phyloP scores from a whole-genome alignment of 2,113 vertebrate genomes.

The Empidonax alnorum region DNA sequence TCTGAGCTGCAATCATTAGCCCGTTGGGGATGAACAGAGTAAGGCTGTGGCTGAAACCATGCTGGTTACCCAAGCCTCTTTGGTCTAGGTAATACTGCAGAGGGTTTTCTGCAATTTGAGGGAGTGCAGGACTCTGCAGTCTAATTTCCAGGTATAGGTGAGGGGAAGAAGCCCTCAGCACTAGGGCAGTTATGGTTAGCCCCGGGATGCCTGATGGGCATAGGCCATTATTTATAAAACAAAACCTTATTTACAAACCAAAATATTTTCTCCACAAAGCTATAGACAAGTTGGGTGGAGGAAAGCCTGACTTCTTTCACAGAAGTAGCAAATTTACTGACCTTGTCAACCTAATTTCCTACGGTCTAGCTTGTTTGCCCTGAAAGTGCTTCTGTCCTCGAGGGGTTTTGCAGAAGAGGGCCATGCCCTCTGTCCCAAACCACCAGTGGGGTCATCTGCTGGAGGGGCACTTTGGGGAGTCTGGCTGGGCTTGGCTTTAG shows the following conservation, averaged over 20 bases:
- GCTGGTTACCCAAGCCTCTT: neutral
- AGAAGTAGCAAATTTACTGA: neutral
- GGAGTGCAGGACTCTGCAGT: neutral
- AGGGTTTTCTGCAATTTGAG: neutral
- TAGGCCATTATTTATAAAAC: neutral
- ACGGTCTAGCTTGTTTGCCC: fast-evolving
- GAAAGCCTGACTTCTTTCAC: neutral
- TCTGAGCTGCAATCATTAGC: neutral
- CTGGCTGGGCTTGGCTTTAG: neutral
- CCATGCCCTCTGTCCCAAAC: neutral
- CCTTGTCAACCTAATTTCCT: fast-evolving
- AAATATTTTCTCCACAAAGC: neutral
- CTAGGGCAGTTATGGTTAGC: fast-evolving
- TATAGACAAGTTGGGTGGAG: neutral
- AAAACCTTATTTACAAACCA: neutral
- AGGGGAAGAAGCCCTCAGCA: neutral
- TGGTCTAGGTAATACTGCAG: neutral
- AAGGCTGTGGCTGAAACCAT: fast-evolving
- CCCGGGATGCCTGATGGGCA: fast-evolving
- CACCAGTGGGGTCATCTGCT: neutral
- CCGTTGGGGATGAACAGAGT: fast-evolving
- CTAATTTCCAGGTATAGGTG: neutral
- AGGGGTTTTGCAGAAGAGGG: neutral
- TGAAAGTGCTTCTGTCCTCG: neutral
- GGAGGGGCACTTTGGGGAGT: neutral